Conservation (phyloP, 2,888 invertebrate genomes). For the Pterobdella sp. region DNA sequence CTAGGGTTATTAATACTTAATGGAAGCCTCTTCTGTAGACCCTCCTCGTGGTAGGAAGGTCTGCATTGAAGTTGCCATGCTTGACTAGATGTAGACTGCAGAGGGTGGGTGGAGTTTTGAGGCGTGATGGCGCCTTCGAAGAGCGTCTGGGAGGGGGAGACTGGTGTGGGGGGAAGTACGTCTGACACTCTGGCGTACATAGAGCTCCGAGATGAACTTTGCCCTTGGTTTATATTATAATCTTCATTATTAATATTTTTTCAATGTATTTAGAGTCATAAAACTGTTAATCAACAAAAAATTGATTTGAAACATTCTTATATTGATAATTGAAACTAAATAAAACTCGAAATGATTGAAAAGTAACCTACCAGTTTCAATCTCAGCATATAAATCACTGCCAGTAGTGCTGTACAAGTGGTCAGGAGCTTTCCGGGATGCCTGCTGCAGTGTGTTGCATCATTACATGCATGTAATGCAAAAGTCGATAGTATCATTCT, state of each 20-base stretch:
- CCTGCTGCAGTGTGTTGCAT: not conserved
- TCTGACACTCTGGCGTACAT: conserved; percentile 23
- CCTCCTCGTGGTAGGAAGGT: too few species aligned
- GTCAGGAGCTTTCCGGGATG: not conserved
- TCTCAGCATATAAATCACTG: conserved; percentile 31
- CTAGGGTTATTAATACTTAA: too few species aligned
- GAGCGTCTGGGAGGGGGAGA: not conserved
- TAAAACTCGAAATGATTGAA: not conserved
- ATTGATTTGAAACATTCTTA: not conserved
- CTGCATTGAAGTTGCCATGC: too few species aligned
- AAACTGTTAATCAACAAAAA: not conserved
- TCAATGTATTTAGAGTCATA: conserved; percentile 2
- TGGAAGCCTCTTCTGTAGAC: too few species aligned
- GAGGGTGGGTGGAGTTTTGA: too few species aligned
- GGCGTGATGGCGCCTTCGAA: not conserved
- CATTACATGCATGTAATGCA: not conserved
- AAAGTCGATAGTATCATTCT: too few species aligned
- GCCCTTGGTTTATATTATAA: conserved; percentile 14
- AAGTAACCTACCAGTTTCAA: conserved; percentile 24
- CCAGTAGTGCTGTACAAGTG: conserved; percentile 29
- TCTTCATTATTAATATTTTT: conserved; percentile 14
- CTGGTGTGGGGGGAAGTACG: conserved; percentile 8
- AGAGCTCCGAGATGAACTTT: conserved; percentile 24
- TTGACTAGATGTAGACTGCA: too few species aligned
- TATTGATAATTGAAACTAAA: not conserved